Conservation (phyloP, 2,113 vertebrate species). For the Fulica atra region DNA sequence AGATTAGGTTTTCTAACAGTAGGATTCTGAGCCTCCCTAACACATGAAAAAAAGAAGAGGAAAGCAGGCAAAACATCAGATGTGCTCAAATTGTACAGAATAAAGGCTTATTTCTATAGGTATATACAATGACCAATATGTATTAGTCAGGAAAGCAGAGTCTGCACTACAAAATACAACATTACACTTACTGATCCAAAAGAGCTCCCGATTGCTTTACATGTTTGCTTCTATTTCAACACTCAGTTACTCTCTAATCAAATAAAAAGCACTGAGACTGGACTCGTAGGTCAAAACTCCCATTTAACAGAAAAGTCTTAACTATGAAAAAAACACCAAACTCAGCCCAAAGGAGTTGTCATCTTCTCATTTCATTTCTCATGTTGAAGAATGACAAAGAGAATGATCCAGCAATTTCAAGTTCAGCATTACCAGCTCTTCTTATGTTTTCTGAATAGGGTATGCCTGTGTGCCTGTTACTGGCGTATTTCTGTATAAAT, state of each 20-base stretch:
- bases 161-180: background rate
- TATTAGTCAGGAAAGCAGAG: background rate
- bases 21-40: background rate
- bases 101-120: background rate
- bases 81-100: background rate
- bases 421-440: background rate
- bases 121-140: background rate
- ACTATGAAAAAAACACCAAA: background rate
- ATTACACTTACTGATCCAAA: background rate
- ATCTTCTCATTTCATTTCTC: background rate
- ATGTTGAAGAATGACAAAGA: background rate
- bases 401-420: background rate
- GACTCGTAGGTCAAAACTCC: background rate
- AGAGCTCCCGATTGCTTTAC: background rate
- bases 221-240: background rate
- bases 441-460: background rate
- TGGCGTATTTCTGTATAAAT: background rate
- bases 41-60: background rate
- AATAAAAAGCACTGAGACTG: background rate
- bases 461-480: background rate
- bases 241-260: background rate
- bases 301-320: background rate
- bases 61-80: background rate
- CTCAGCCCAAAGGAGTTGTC: background rate
- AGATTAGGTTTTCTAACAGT: background rate